Base-by-base conservation (phyloP, 2,113 vertebrate genomes). In the Plectropomus leopardus region DNA sequence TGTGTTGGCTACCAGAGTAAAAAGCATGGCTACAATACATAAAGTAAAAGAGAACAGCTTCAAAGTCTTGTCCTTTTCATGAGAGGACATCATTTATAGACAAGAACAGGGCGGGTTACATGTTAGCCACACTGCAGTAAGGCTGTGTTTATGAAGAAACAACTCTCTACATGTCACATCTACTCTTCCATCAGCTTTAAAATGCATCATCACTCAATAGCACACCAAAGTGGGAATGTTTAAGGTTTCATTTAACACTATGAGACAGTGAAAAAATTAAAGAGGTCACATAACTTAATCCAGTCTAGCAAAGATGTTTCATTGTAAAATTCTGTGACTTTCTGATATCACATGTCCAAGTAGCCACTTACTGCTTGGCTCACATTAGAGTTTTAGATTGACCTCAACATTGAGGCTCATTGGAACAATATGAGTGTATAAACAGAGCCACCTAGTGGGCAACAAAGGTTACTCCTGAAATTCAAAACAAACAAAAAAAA, bases 201-300 rank as follows among this genome's bases (percentile, higher is more conserved):
- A 61, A 79, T n/a, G 30, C 65, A 7, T 50, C 54, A 45, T 36
- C 82, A 61, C 71, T 60, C 55, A 71, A 69, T 42, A n/a, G 79
- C 71, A 68, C 64, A 63, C 65, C 69, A 82, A 54, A 67, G 24
- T 60, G 76, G 92, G 92, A 94, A 94, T 92, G 93, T 91, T 87
- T 58, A 76, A 76, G 55, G 80, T 76, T 79, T 85, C 9, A 48
- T 63, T 88, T 45, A 79, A 75, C 57, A 84, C 50, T 10, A 64
- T 42, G 8, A 69, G 63, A 84, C 40, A 73, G 7, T 57, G 16
- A 67, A n/a, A 73, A 40, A 65, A 50, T 24, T 4, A 65, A 71
- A 59, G 1, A 70, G 63, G 21, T 42, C 32, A 15, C 42, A 15
- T 32, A 81, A 83, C 70, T 30, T 50, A 72, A 83, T 78, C 58